phyloP scores from a whole-genome alignment of 2,888 invertebrate genomes.

The Hemicrepidius hirtus region DNA sequence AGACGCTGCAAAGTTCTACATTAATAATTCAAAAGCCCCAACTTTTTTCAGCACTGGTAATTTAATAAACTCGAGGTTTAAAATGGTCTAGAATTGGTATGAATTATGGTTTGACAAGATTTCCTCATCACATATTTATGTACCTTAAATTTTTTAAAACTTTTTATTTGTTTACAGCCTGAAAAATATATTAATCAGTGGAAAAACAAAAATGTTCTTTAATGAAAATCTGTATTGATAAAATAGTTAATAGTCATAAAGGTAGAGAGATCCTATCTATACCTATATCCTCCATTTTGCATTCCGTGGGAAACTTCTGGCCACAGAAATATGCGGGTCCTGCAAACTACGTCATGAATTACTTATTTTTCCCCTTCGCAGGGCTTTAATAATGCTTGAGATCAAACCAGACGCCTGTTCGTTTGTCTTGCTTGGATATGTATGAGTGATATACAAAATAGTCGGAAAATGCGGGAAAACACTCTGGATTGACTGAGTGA shows the following conservation, averaged over 20 bases:
- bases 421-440: slow-evolving; percentile 29
- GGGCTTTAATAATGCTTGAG: slow-evolving; percentile 36
- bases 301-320: slow-evolving; percentile 12
- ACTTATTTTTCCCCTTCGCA: slow-evolving; percentile 27
- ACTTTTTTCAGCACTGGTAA: slow-evolving; percentile 15
- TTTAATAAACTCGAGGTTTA: background rate
- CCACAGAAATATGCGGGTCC: slow-evolving; percentile 26
- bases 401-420: slow-evolving; percentile 26
- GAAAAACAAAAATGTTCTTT: too few species aligned
- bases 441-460: background rate
- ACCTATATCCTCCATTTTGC: background rate
- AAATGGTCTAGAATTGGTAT: background rate
- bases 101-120: background rate
- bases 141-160: too few species aligned
- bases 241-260: background rate
- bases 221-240: too few species aligned
- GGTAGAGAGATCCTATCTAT: background rate
- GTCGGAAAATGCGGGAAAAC: slow-evolving; percentile 1
- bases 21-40: slow-evolving; percentile 22
- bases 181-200: too few species aligned
- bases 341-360: slow-evolving; percentile 28
- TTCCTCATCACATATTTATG: too few species aligned
- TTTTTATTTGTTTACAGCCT: too few species aligned
- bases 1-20: background rate
- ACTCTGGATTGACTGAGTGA: background rate